Evolutionary conservation across 2,113 vertebrate species (phyloP), one percentile per base, ranked within the genome.

Genomic region (Symphodus melops): DNA sequence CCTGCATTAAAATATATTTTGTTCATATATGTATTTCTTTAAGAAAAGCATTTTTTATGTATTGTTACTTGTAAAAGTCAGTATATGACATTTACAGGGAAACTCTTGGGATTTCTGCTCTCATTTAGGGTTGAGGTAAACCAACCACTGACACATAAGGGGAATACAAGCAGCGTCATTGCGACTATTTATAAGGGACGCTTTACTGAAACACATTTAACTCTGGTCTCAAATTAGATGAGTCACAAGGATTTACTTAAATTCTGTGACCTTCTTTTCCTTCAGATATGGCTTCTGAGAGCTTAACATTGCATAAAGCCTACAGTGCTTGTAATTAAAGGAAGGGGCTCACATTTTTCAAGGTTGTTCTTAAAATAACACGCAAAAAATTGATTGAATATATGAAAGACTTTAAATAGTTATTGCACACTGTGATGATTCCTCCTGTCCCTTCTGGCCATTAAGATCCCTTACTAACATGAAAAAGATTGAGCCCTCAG

Each of bases 271-370:
- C 36, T 19, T 42, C 9, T 62, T 57, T 52, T 10, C 2, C 17
- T 52, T 53, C 28, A 7, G n/a, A 5, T 25, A 36, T 53, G 56
- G 21, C 20, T 68, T 73, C n/a, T 64, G 9, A 21, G 36, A 70
- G 17, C 25, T 19, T 14, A 68, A 56, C 46, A 57, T 13, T 64
- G 23, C 44, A 44, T 74, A 42, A 33, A 68, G 17, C 49, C 39
- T 19, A 62, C 19, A 53, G 44, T 74, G 58, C 37, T 75, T 23
- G 52, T 64, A 64, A 70, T 69, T 64, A 58, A 64, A 80, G 52
- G 36, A 69, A 9, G 9, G 25, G 16, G 13, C 37, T 68, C 2
- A 53, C 25, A 39, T 63, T 52, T 51, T 36, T 21, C 17, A 9
- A 46, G 60, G 28, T 56, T 9, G 36, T 17, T 52, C 36, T 44